Evolutionary conservation across 2,888 invertebrate genomes (phyloP).

Genomic region (Nineta flava): DNA sequence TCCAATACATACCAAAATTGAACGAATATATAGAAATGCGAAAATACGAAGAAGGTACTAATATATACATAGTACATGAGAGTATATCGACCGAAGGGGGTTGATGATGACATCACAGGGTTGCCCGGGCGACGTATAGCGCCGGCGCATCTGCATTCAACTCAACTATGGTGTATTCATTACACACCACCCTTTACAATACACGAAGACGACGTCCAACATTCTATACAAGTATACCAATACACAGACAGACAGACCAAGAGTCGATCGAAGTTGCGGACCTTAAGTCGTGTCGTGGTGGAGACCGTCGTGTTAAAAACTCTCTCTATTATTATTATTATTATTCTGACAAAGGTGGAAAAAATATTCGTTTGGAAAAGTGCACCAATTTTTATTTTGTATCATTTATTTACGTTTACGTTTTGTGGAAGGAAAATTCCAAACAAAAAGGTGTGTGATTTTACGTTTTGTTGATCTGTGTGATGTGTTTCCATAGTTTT

Average conservation of each 20-base stretch:
- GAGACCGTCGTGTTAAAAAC: neutral
- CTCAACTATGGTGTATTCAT: constrained; percentile 12
- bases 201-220: constrained; percentile 24
- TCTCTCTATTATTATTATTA: neutral
- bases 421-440: no score
- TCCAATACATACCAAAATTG: no score
- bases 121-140: constrained; percentile 25
- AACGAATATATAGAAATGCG: no score
- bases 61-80: neutral
- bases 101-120: constrained; percentile 26
- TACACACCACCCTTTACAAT: neutral
- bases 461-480: no score
- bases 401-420: no score
- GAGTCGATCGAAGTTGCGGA: constrained; percentile 14
- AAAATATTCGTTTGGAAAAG: no score
- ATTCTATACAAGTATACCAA: constrained; percentile 20
- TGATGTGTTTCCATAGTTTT: no score
- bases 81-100: constrained; percentile 3
- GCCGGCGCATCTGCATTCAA: constrained; percentile 24
- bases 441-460: no score
- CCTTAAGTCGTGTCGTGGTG: neutral
- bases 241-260: constrained; percentile 19
- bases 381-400: no score
- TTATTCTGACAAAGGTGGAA: no score
- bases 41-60: neutral